Percentiles rank a stretch among this genome's conserved stretches.
Conservation (phyloP, 2,113 vertebrate species). For the Myrmophylax atrothorax region DNA sequence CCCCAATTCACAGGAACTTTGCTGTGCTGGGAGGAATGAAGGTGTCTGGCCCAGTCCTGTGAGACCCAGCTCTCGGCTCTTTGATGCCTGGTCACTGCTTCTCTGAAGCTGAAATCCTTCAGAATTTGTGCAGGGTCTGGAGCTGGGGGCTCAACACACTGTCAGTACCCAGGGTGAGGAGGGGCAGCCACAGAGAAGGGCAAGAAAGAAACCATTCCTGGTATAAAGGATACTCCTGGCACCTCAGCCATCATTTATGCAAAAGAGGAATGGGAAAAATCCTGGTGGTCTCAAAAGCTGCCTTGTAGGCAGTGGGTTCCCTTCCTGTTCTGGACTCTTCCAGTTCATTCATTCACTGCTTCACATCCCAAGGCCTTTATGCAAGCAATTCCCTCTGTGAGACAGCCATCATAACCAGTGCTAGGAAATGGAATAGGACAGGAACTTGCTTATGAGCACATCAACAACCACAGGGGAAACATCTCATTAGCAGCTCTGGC, state of each 20-base stretch:
- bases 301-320: not conserved
- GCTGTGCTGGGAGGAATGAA: not conserved
- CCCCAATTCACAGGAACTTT: not conserved
- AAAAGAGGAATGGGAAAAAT: not conserved
- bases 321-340: not conserved
- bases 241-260: not conserved
- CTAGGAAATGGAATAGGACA: not conserved
- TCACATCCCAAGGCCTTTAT: not conserved
- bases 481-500: not conserved
- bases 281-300: not conserved
- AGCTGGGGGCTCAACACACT: not conserved
- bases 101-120: not conserved
- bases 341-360: not conserved
- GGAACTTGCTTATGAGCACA: not conserved
- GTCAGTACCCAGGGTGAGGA: not conserved
- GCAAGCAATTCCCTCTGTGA: not conserved
- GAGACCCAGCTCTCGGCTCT: not conserved
- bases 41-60: not conserved
- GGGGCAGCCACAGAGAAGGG: not conserved
- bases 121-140: not conserved
- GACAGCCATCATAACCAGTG: not conserved
- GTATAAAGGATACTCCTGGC: not conserved
- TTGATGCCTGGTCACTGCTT: not conserved
- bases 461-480: not conserved
- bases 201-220: not conserved